phyloP scores from a whole-genome alignment of 2,797 vertebrate species.

The Alexandromys oeconomus region DNA sequence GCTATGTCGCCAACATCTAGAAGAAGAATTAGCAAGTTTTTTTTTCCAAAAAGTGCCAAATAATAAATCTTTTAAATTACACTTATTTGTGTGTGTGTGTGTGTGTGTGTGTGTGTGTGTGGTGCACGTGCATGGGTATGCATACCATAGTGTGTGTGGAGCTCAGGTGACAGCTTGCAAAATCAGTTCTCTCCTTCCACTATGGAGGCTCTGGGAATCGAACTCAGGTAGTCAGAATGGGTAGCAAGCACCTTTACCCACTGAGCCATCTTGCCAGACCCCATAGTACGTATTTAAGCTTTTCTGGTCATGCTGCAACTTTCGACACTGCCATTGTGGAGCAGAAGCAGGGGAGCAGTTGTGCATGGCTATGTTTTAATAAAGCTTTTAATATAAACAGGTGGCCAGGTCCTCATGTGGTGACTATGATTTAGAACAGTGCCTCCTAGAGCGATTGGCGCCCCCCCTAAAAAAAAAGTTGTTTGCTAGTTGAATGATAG shows the following conservation, averaged over 20 bases:
- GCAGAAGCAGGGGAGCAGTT: neutral
- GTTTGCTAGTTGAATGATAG: neutral
- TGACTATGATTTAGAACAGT: conserved; percentile 4
- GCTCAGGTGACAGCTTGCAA: neutral
- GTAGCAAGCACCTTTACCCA: neutral
- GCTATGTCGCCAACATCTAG: neutral
- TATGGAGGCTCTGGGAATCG: no score
- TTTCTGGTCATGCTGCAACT: neutral
- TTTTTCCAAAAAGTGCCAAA: neutral
- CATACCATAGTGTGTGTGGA: neutral
- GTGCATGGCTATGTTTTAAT: neutral
- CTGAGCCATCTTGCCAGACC: neutral
- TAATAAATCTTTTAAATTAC: neutral
- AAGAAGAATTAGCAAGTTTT: neutral
- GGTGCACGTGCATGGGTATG: no score
- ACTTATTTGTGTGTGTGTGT: no score
- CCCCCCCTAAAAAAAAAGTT: neutral
- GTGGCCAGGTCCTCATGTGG: neutral
- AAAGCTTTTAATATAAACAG: conserved; percentile 61
- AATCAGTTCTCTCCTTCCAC: neutral
- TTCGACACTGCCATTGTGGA: neutral
- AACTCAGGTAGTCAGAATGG: neutral
- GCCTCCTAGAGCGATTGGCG: neutral
- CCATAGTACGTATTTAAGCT: neutral
- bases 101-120: neutral